Evolutionary conservation across 2,797 vertebrate species (phyloP), one percentile per base, ranked within the genome.

Genomic region (Spinus pinus): DNA sequence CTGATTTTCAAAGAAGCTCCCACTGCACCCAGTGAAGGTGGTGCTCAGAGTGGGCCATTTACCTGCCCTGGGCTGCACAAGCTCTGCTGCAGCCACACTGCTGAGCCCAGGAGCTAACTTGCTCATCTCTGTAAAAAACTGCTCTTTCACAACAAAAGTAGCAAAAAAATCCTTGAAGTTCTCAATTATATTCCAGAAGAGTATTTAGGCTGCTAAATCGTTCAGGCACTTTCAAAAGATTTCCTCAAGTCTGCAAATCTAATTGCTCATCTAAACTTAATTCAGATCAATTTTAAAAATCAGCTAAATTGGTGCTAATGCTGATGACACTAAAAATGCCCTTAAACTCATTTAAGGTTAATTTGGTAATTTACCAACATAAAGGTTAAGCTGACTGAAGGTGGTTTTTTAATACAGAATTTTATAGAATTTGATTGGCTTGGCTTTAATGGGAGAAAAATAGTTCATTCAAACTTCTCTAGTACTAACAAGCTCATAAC

Each of bases 291-390:
- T 88, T 91, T 86, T 35, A 25, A 91, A 93, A 91, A 86, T 79
- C 70, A 64, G 58, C 60, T 95, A 84, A 91, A 94, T n/a, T 49
- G 54, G 54, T 81, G 21, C 39, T 72, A 90, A 91, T 65, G 75
- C 39, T 86, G 82, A 58, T 53, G 46, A 65, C 42, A 57, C 37
- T 56, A 78, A 95, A 93, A 93, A 88, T 75, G 66, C 44, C 72
- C 39, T 88, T 90, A 72, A 88, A 75, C 8, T 53, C 51, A 82
- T 56, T 89, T 88, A 73, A 91, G 47, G 58, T 70, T 84, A 88
- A 94, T 92, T 84, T 80, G 44, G 54, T 85, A 70, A 90, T 94
- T 79, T 84, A 88, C 50, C 66, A 95, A 46, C 33, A 86, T 33
- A 72, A 93, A 89, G 54, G 42, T 82, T 89, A 87, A 78, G 54